A percentile compares a stretch with the other conserved stretches of the same genome.
These are phyloP conservation scores for Spatulosminthurus flaviceps DNA, from an alignment of 2,888 invertebrate species.

Conservation along the genomic window DNA sequence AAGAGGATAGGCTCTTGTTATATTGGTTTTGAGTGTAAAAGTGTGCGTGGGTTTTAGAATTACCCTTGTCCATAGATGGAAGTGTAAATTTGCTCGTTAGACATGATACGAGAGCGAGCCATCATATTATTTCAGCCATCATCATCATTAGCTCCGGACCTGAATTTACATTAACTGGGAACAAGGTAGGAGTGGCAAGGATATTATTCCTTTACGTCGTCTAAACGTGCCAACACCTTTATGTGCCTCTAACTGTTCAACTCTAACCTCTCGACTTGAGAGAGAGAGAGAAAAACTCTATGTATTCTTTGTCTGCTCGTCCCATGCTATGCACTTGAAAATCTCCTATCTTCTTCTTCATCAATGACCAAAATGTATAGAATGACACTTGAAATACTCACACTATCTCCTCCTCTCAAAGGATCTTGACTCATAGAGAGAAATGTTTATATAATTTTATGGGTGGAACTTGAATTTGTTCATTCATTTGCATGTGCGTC, in stretches of 20 bases:
- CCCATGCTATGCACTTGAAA: too few relatives aligned
- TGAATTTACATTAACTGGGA: slow-evolving; percentile 4
- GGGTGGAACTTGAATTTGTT: too few relatives aligned
- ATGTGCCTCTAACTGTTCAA: neutral
- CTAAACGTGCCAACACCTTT: neutral
- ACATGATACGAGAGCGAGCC: slow-evolving; percentile 24
- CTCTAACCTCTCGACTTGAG: neutral
- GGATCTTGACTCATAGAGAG: too few relatives aligned
- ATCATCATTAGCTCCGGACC: slow-evolving; percentile 26
- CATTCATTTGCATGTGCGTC: too few relatives aligned
- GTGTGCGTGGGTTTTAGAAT: neutral
- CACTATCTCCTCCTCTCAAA: too few relatives aligned
- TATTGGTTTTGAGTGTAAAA: neutral
- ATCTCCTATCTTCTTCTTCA: too few relatives aligned
- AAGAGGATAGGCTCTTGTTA: neutral
- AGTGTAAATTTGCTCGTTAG: slow-evolving; percentile 38
- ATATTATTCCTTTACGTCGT: neutral
- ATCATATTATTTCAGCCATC: slow-evolving; percentile 31
- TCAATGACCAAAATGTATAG: too few relatives aligned
- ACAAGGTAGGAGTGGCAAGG: neutral
- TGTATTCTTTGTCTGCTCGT: too few relatives aligned
- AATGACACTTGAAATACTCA: too few relatives aligned
- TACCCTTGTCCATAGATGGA: slow-evolving; percentile 21
- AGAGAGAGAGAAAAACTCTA: too few relatives aligned
- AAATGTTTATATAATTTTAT: too few relatives aligned